Base-by-base conservation (phyloP, 2,888 invertebrate species). In the Aleiodes alternator region DNA sequence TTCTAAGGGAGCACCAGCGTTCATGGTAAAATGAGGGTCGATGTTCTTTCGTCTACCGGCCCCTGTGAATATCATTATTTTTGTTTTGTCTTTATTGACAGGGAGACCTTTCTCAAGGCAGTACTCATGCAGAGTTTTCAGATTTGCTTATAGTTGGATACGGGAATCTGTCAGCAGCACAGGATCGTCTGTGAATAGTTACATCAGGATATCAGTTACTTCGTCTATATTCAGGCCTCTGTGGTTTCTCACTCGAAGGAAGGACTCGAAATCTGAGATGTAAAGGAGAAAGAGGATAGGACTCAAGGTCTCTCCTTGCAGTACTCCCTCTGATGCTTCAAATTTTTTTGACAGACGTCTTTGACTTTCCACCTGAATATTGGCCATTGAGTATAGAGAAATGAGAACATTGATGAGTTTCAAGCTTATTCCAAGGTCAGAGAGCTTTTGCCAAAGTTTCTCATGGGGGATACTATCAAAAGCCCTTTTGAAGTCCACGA, bases 111-210 rank as follows among this genome's bases (percentile, higher is more conserved):
- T 8, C 38, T 38, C 38, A 38, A 38, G 38, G 38, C 38, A 38
- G 38, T 38, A 38, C 8, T 38, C 38, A 38, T 38, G 38, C 38
- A 38, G 38, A 8, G 38, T 38, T 38, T 38, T 38, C 8, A 38
- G 38, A 8, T 7, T 38, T 38, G 38, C 38, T 38, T 7, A 4
- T 38, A 38, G 38, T 38, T 38, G 38, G 3, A 38, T 4, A 8
- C 2, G 71, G 12, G 55, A 61, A 34, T 70, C 9, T 11, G 72
- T 71, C 12, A 77, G 57, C 29, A 76, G 48, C 23, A 57, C 75
- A n/a, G 66, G 12, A 55, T 77, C 75, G 68, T 77, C 77, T 11
- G 72, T 68, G 53, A 72, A 76, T n/a, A 76, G 31, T 6, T 68
- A 38, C 14, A 77, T 12, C 11, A 72, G 51, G 9, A 76, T 16